Conservation (phyloP, 2,113 vertebrate genomes). For the Strigops habroptila region DNA sequence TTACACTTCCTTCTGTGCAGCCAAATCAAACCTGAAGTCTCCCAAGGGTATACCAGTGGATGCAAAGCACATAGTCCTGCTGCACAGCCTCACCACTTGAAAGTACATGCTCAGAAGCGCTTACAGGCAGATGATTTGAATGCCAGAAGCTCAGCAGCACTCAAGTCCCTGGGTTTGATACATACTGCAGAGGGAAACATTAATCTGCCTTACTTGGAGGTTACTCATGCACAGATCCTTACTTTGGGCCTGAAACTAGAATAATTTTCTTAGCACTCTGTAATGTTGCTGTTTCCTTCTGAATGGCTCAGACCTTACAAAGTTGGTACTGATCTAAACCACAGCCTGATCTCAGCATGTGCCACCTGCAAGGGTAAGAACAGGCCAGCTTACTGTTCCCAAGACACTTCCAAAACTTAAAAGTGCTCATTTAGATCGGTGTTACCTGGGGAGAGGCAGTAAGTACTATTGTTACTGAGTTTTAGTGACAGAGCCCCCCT, state of each 20-base stretch:
- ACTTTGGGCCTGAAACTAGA: not conserved
- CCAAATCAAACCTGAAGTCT: not conserved
- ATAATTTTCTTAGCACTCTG: not conserved
- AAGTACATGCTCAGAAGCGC: not conserved
- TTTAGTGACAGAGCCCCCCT: not conserved
- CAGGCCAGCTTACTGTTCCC: not conserved
- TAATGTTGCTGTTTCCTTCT: not conserved
- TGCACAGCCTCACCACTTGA: not conserved
- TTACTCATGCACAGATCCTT: not conserved
- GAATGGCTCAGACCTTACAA: not conserved
- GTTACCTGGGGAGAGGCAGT: not conserved
- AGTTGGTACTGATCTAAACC: not conserved
- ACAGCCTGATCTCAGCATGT: not conserved
- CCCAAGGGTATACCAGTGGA: not conserved
- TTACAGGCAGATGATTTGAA: not conserved
- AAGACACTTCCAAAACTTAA: not conserved
- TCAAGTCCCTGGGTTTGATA: not conserved
- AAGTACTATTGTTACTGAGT: not conserved
- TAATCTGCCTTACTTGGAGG: not conserved
- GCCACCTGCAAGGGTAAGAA: not conserved
- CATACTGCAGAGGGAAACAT: not conserved
- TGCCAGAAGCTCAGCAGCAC: not conserved
- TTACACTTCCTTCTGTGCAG: not conserved
- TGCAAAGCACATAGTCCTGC: fast-evolving
- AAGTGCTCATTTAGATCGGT: not conserved